Base-by-base conservation (phyloP, 2,888 invertebrate genomes). In the Xestia sexstrigata region DNA sequence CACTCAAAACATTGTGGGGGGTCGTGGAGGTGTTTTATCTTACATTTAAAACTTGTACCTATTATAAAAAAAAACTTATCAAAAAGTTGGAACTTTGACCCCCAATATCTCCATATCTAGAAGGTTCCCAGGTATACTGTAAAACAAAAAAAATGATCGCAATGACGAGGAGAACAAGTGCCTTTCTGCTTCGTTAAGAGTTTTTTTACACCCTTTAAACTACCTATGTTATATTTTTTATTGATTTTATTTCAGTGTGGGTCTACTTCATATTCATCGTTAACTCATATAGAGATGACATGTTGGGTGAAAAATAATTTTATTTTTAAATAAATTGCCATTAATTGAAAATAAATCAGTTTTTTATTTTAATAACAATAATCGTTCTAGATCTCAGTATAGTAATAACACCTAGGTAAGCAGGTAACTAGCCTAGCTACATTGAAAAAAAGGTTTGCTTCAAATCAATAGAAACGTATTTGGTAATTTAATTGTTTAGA, bases 231-330 rank as follows among this genome's bases (percentile, higher is more conserved):
- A 9, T 39, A 35, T 68, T 17, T 42, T 74, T 60, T 20, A 49
- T n/a, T 52, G 4, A 23, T 63, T 79, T 78, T n/a, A n/a, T 84
- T 84, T 75, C 83, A 84, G 92, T 90, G 70, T 92, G 91, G 91
- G 39, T 76, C 52, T 92, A 93, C 80, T 92, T 91, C 76, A 77
- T 91, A 55, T 30, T 91, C 20, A 83, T 93, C 49, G 84, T 92
- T 45, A 92, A 90, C 81, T 88, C 93, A 0, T 89, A 90, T 74
- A 85, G 81, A 63, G 85, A 88, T 75, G 20, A 82, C n/a, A 89
- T 91, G 86, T 17, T 58, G 58, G 23, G 1, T 68, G 20, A 66
- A 2, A 39, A 65, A 42, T 65, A n/a, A 42, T n/a, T 17, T 15
- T 17, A 42, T 42, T 58, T 30, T 60, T 60, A 9, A 60, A 81